Conservation (phyloP, 2,113 vertebrate species). For the Rhineura floridana region DNA sequence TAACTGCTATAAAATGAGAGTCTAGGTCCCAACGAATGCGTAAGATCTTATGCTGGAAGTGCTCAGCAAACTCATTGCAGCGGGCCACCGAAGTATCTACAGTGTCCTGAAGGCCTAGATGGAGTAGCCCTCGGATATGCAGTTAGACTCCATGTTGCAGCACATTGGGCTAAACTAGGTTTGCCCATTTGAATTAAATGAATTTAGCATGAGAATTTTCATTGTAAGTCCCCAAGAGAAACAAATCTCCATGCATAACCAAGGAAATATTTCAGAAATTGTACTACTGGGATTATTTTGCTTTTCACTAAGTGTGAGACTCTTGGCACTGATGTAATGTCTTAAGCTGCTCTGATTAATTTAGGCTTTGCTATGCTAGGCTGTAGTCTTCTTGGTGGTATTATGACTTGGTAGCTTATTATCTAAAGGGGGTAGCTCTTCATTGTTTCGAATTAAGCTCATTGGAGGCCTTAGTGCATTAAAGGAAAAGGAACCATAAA, state of each 20-base stretch:
- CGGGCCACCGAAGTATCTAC: no score
- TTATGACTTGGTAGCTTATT: neutral
- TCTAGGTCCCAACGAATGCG: no score
- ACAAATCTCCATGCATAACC: constrained; percentile 35
- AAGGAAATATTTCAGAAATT: neutral
- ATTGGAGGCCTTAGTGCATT: neutral
- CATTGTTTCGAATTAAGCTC: neutral
- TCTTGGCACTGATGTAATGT: neutral
- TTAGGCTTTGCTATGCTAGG: neutral
- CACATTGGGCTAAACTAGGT: no score
- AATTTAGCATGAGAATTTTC: constrained; percentile 27
- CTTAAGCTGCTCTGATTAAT: neutral
- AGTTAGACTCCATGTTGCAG: neutral
- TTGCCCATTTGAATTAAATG: constrained; percentile 5
- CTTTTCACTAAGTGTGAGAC: neutral
- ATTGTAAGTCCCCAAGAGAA: constrained; percentile 39
- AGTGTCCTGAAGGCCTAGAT: no score
- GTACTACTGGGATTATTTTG: neutral
- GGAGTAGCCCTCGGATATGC: no score
- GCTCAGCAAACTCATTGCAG: no score
- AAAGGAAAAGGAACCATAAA: neutral
- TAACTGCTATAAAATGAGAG: no score
- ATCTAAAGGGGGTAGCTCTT: neutral
- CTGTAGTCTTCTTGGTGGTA: neutral
- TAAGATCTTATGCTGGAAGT: no score